These are phyloP conservation scores for Lochmaea capreae DNA, from an alignment of 2,888 invertebrate species.

Conservation along the genomic window DNA sequence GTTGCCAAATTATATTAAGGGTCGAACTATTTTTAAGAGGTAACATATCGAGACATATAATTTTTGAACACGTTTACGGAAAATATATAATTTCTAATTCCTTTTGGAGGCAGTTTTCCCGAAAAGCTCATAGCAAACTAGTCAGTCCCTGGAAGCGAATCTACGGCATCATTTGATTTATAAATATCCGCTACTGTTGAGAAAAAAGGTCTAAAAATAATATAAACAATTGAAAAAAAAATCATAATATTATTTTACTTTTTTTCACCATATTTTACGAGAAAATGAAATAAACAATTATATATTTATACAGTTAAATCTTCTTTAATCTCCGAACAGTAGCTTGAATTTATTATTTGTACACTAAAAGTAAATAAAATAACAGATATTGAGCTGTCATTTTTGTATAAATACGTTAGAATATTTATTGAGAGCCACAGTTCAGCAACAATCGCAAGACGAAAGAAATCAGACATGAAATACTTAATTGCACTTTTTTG, in stretches of 20 bases:
- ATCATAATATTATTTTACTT: background rate
- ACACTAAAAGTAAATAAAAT: background rate
- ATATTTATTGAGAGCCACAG: background rate
- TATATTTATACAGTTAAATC: background rate
- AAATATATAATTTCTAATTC: no score
- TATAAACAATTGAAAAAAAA: background rate
- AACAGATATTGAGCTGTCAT: background rate
- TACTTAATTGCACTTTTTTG: constrained; percentile 3
- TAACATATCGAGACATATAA: no score
- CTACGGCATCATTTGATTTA: no score
- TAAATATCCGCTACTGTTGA: no score
- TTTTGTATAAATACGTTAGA: constrained; percentile 5
- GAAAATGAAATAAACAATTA: background rate
- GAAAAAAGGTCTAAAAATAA: no score
- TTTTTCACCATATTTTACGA: background rate
- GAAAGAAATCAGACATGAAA: constrained; percentile 7
- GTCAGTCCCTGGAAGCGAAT: no score
- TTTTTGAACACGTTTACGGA: no score
- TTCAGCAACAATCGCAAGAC: constrained; percentile 7
- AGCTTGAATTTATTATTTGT: background rate
- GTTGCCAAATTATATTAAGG: no score
- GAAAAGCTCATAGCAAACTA: no score
- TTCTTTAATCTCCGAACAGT: background rate
- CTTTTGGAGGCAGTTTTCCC: no score
- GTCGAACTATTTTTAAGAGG: no score